Evolutionary conservation across 35 echinoderm and acorn worm genomes (phyloP), one percentile per base, ranked within the genome.

Genomic region (Holothuria glaberrima): DNA sequence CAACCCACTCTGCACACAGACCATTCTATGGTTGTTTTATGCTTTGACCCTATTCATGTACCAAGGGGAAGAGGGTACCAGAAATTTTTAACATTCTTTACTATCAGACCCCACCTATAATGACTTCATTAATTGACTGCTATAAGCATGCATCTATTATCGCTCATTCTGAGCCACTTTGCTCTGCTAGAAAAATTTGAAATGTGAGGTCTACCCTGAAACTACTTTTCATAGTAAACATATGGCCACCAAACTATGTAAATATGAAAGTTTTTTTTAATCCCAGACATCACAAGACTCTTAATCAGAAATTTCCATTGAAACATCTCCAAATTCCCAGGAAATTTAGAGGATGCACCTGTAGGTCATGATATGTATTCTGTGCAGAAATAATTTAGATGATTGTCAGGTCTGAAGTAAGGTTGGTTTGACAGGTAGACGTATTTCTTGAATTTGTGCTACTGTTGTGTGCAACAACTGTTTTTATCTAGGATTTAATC

Each of bases 1-100:
- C 12, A 32, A 31, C 29, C 71, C 20, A 16, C 3, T 29, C 12
- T 12, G 63, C 10, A 4, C 12, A 66, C 63, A 66, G 63, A 66
- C 28, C 63, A 16, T 75, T 75, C 10, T 21, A 32, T 75, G 71
- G 71, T 75, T 41, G 71, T 75, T 30, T 75, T 75, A 75, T 75
- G 26, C 33, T 21, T 75, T 30, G 71, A 75, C 20, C 71, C 71
- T 20, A 45, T 28, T 45, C 22, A 75, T 36, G 20, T 36, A 75
- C 71, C 27, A 7, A 32, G 31, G 21, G 28, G 27, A 0, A 75
- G 30, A 20, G 27, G 71, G 35, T 65, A 75, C 36, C 31, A 28
- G 27, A 45, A 75, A 75, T 75, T 75, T 31, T 30, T 30, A 10
- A 75, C 25, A 20, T 75, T n/a, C 26, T 75, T 25, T 10, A 5